Evolutionary conservation across 2,888 invertebrate species (phyloP).

Genomic region (Lymantria monacha): DNA sequence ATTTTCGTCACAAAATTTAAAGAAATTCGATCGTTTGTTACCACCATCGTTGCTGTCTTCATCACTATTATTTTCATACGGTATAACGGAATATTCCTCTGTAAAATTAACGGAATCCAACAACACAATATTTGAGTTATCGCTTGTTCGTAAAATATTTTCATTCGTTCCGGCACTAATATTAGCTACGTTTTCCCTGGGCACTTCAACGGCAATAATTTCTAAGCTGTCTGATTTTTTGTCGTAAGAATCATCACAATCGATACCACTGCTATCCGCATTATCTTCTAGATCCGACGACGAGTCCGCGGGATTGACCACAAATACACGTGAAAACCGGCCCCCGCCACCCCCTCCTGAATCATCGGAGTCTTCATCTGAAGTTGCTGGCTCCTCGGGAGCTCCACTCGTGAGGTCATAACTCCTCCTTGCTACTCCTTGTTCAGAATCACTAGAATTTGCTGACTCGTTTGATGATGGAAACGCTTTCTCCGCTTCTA

Average conservation of each 20-base stretch:
- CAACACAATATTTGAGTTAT: conserved; percentile 55
- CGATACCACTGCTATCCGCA: conserved; percentile 82
- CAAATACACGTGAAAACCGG: conserved; percentile 85
- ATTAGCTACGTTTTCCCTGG: conserved; percentile 52
- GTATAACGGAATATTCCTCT: conserved; percentile 58
- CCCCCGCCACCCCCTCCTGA: conserved; percentile 81
- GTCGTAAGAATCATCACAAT: conserved; percentile 85
- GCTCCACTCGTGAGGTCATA: conserved; percentile 73
- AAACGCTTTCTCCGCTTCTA: conserved; percentile 80
- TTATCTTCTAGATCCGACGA: conserved; percentile 84
- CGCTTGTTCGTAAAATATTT: conserved; percentile 43
- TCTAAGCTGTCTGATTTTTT: conserved; percentile 72
- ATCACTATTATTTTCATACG: conserved; percentile 49
- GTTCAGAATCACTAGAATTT: conserved; percentile 70
- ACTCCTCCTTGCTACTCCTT: conserved; percentile 65
- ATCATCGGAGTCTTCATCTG: conserved; percentile 76
- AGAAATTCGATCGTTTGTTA: conserved; percentile 48
- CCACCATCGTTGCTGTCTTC: conserved; percentile 48
- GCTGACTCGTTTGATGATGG: conserved; percentile 79
- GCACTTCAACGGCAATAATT: conserved; percentile 56
- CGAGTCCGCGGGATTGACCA: conserved; percentile 84
- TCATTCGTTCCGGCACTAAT: conserved; percentile 45
- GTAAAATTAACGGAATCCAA: conserved; percentile 65
- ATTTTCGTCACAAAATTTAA: conserved; percentile 67
- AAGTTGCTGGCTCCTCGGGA: conserved; percentile 73